Evolutionary conservation across 2,797 vertebrate species (phyloP).

Genomic region (Phoeniculus purpureus): DNA sequence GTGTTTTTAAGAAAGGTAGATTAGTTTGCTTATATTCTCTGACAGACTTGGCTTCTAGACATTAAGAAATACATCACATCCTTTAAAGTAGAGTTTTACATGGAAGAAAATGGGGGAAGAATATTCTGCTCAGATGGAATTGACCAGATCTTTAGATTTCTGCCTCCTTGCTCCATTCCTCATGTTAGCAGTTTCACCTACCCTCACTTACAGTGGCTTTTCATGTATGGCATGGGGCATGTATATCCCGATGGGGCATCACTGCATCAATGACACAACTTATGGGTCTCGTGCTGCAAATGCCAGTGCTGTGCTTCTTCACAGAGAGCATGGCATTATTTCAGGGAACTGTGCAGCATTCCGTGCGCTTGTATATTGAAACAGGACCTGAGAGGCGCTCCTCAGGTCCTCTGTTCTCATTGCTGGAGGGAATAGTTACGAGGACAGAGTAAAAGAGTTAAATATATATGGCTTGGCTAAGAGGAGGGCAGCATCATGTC

Average conservation of each 20-base stretch:
- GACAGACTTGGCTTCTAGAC: not conserved
- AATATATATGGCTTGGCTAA: not conserved
- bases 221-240: not conserved
- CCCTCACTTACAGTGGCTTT: not conserved
- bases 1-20: not conserved
- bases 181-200: not conserved
- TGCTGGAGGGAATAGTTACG: not conserved
- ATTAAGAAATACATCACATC: not conserved
- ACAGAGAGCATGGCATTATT: not conserved
- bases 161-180: not conserved
- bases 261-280: not conserved
- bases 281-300: not conserved
- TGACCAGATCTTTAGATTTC: not conserved
- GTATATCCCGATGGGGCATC: rapidly evolving
- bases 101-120: not conserved
- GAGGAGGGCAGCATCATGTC: not conserved
- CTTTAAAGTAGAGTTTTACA: not conserved
- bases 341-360: not conserved
- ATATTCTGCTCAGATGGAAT: not conserved
- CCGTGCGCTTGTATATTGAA: not conserved
- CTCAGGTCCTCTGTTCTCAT: not conserved
- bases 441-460: not conserved
- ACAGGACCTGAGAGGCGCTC: not conserved
- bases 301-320: not conserved
- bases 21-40: not conserved